A percentile compares a stretch with the other conserved stretches of the same genome.
phyloP scores from a whole-genome alignment of 2,113 vertebrate species.

The Oreocharis arfaki region DNA sequence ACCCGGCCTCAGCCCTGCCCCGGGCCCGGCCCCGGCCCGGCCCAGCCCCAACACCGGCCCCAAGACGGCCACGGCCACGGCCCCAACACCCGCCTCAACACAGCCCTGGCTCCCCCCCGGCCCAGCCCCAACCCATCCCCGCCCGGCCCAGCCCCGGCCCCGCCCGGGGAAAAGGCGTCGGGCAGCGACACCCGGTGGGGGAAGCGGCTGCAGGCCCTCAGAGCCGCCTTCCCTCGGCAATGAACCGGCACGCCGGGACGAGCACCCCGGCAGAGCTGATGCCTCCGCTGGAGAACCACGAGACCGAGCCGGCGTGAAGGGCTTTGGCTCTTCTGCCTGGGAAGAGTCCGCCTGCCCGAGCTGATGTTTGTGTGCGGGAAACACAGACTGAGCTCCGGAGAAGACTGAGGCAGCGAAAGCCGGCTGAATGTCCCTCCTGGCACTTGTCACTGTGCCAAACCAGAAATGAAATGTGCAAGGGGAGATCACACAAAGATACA shows the following conservation, averaged over 20 bases:
- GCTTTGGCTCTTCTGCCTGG: background rate
- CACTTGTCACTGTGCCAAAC: fast-evolving
- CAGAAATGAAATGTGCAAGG: background rate
- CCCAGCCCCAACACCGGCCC: no score
- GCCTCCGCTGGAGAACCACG: background rate
- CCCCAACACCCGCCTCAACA: no score
- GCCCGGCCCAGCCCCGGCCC: no score
- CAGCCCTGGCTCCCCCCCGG: no score
- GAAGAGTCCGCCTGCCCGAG: background rate
- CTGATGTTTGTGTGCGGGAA: fast-evolving
- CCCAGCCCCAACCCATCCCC: no score
- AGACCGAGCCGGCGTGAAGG: fast-evolving
- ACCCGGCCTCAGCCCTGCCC: no score
- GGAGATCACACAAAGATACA: fast-evolving
- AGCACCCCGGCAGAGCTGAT: fast-evolving
- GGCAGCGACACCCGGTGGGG: conserved; percentile 3
- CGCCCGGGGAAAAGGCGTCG: background rate
- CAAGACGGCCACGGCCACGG: no score
- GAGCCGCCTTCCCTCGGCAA: fast-evolving
- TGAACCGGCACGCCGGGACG: background rate
- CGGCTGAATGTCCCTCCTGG: background rate
- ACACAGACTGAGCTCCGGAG: background rate
- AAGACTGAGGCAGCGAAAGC: fast-evolving
- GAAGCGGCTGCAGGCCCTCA: background rate
- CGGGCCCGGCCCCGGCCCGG: no score